Evolutionary conservation across 2,113 vertebrate species (phyloP), one percentile per base, ranked within the genome.

Genomic region (Balaeniceps rex): DNA sequence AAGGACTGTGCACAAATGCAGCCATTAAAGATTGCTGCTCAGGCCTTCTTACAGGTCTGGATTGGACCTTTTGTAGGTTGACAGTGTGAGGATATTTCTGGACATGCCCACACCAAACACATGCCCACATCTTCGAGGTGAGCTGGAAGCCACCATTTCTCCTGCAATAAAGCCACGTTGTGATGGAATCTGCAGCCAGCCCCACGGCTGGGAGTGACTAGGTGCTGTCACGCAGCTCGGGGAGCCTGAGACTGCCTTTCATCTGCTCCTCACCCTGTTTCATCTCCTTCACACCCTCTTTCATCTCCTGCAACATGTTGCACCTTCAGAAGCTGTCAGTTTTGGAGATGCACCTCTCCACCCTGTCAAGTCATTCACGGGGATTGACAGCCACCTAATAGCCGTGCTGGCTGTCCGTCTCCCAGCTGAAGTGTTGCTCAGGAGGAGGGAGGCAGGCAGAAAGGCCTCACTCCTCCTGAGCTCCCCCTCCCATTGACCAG

Each of bases 101-200:
- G 34, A 52, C 26, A 15, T 52, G 36, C 12, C n/a, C 10, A 21
- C 25, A 54, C 6, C 3, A 38, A 52, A 42, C 19, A 8, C 9
- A 36, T 16, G 21, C 11, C 46, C 65, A 75, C 40, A 25, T 9
- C 57, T 64, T 51, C 0, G 0, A 68, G 23, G 6, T 28, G 22
- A 68, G 28, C 18, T 94, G 47, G n/a, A 69, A 86, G n/a, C 36
- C 16, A 3, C 11, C 0, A 0, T 49, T 82, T 76, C 57, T 76
- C 7, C 46, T 83, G 28, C 28, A 61, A 9, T 19, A 66, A 80
- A 25, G 7, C 17, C 44, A 75, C 9, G 6, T 14, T 55, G 10
- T 46, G 18, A 64, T 15, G 6, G 61, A 52, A 75, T 83, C 23
- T 4, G 1, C 61, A 90, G 38, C 19, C 52, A 76, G 33, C 6